Conservation (phyloP, 2,797 vertebrate genomes). For the Antennarius maculatus region DNA sequence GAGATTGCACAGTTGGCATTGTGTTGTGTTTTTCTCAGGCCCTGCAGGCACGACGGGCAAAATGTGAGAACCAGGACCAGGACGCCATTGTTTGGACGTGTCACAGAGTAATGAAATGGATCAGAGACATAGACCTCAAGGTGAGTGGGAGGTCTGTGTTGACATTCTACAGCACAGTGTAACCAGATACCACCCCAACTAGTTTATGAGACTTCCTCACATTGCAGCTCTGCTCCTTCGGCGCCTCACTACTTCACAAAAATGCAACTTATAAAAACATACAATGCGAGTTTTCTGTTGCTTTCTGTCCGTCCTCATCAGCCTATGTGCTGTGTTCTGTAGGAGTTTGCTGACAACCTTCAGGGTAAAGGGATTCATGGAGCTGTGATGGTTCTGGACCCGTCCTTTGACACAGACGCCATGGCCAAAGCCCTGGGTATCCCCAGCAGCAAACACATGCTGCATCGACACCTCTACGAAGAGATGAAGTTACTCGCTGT, state of each 20-base stretch:
- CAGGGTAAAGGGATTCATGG: constrained; percentile 87
- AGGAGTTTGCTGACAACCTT: constrained; percentile 88
- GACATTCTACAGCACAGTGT: constrained; percentile 9
- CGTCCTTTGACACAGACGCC: constrained; percentile 85
- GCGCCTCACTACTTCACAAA: constrained; percentile 7
- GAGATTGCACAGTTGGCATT: constrained; percentile 14
- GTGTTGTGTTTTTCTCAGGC: constrained; percentile 65
- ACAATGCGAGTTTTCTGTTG: background rate
- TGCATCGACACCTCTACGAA: constrained; percentile 85
- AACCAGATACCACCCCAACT: constrained; percentile 30
- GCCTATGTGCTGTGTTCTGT: constrained; percentile 18
- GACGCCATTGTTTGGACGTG: constrained; percentile 89
- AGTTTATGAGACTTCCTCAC: constrained; percentile 6
- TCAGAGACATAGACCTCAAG: constrained; percentile 88
- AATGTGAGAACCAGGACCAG: constrained; percentile 83
- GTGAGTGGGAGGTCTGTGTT: constrained; percentile 69
- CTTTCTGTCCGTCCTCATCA: background rate
- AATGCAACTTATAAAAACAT: constrained; percentile 1
- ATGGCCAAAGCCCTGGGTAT: constrained; percentile 85
- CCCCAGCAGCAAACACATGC: constrained; percentile 84
- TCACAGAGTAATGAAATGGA: constrained; percentile 88
- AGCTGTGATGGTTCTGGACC: constrained; percentile 84
- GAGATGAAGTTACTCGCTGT: constrained; percentile 83
- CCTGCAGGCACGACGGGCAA: constrained; percentile 81
- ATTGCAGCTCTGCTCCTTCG: constrained; percentile 28